These are phyloP conservation scores for Deilephila elpenor DNA, from an alignment of 2,888 invertebrate species.

Conservation along the genomic window DNA sequence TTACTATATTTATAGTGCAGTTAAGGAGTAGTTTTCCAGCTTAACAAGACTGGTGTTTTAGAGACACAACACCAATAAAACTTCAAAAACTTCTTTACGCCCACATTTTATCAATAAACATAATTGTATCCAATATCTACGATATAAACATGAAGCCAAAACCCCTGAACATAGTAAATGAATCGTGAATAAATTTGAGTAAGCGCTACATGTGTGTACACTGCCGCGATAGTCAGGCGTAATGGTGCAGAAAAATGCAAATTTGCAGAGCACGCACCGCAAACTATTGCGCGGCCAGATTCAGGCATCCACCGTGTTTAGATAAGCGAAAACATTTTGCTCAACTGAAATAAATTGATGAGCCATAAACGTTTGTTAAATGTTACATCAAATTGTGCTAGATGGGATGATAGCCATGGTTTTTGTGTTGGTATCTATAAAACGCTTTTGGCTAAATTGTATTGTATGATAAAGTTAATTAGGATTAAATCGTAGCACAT, in stretches of 20 bases:
- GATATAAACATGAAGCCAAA: not conserved
- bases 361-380: not conserved
- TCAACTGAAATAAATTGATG: constrained; percentile 10
- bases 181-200: constrained; percentile 26
- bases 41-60: too few relatives aligned
- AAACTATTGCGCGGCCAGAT: constrained; percentile 47
- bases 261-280: constrained; percentile 61
- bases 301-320: constrained; percentile 38
- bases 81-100: too few relatives aligned
- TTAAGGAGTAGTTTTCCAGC: too few relatives aligned
- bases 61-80: too few relatives aligned
- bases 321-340: constrained; percentile 30
- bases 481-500: too few relatives aligned
- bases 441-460: not conserved
- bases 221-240: constrained; percentile 40
- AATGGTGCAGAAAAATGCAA: constrained; percentile 74
- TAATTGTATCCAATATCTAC: not conserved
- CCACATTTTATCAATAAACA: too few relatives aligned
- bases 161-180: constrained; percentile 16
- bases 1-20: not conserved
- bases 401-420: not conserved
- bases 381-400: not conserved
- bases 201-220: constrained; percentile 20
- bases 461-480: too few relatives aligned
- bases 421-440: not conserved